Evolutionary conservation across 1,140 invertebrate species (phyloP), one percentile per base, ranked within the genome.

Genomic region (Matsumurasca onukii): DNA sequence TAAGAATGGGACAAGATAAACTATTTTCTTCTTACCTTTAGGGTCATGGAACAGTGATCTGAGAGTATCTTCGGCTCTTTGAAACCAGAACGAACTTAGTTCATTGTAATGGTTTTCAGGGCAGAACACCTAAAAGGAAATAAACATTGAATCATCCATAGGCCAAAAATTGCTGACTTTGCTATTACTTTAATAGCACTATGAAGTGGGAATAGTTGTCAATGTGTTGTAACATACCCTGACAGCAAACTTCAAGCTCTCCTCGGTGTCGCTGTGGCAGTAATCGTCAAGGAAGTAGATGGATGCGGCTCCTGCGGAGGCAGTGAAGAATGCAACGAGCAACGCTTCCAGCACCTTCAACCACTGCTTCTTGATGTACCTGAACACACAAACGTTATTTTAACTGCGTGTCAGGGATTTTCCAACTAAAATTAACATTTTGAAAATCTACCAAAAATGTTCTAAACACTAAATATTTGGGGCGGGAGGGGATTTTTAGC

Each of bases 61-160:
- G 0, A 99, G 93, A 49, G 91, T 95, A 29, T 91, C 91, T 82
- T 99, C 97, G 0, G 97, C 97, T 5, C 95, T 98, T 85, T 98
- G 94, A 78, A 99, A 98, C 91, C 97, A 98, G 31, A 99, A 86
- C 48, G 91, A 88, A 9, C 94, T 94, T 34, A 95, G 87, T 0
- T 91, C 89, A 80, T 91, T 98, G 78, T 96, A 98, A 79, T 97
- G 85, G 5, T 94, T 94, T 76, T 95, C 92, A 9, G 86, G 84
- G 80, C 98, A 99, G 78, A 91, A 95, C 77, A 98, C 85, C 88
- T 93, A n/a, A n/a, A n/a, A n/a, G n/a, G n/a, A n/a, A n/a, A n/a
- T n/a, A n/a, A n/a, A n/a, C n/a, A 65, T n/a, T 70, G 74, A 34
- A n/a, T n/a, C n/a, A n/a, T n/a, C n/a, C n/a, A n/a, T n/a, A n/a